Evolutionary conservation across 2,797 vertebrate genomes (phyloP).

Genomic region (Notolepis coatsorum): DNA sequence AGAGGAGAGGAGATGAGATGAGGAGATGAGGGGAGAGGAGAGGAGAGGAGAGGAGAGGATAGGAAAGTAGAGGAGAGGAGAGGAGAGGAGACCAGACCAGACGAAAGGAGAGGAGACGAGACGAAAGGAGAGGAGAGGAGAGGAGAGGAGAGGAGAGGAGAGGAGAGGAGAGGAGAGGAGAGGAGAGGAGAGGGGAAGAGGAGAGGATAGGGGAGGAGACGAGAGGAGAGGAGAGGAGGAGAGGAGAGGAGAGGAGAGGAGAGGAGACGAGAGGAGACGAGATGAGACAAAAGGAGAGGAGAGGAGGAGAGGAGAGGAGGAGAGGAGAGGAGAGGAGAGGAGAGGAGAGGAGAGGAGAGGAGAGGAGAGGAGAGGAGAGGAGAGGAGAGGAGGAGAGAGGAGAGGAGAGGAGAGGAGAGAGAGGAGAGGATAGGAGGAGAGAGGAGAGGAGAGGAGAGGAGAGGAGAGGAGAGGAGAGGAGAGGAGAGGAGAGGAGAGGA

Average conservation of each 20-base stretch:
- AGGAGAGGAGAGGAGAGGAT: not conserved
- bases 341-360: too few species aligned
- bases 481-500: too few species aligned
- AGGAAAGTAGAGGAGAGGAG: too few species aligned
- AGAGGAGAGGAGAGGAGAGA: conserved; percentile 2
- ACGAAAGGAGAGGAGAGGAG: not conserved
- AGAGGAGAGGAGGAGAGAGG: not conserved
- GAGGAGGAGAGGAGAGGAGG: too few species aligned
- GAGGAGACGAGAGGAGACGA: not conserved
- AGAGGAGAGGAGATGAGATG: not conserved
- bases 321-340: too few species aligned
- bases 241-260: not conserved
- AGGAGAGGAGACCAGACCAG: not conserved
- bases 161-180: not conserved
- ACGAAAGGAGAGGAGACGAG: not conserved
- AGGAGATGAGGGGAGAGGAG: not conserved
- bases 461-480: too few species aligned
- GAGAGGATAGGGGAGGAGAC: too few species aligned
- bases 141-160: too few species aligned
- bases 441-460: too few species aligned
- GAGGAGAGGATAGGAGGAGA: too few species aligned
- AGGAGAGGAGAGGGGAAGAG: not conserved
- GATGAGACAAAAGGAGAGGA: too few species aligned
- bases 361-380: too few species aligned
- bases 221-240: not conserved